Percentiles rank a stretch among this genome's conserved stretches.
Conservation (phyloP, 2,888 invertebrate species). For the Lottia gigantea region DNA sequence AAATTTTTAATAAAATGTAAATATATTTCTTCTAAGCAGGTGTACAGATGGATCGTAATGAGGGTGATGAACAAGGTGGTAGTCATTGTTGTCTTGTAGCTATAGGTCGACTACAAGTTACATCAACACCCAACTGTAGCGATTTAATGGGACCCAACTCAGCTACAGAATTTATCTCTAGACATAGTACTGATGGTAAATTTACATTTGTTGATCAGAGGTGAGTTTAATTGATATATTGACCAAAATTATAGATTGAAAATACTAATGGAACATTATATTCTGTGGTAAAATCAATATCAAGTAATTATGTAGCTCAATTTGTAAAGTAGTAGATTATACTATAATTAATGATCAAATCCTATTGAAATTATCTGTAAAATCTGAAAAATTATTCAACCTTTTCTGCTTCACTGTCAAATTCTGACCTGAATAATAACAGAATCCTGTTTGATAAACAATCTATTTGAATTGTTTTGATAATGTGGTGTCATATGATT, state of each 20-base stretch:
- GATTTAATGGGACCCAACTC: constrained; percentile 84
- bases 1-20: not conserved
- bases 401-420: too few species aligned
- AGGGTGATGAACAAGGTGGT: constrained; percentile 71
- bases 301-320: too few species aligned
- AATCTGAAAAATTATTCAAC: too few species aligned
- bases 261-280: too few species aligned
- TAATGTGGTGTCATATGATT: not conserved
- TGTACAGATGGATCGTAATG: constrained; percentile 83
- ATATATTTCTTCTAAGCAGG: constrained; percentile 71
- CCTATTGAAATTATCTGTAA: too few species aligned
- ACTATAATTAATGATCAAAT: not conserved
- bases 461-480: not conserved
- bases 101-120: constrained; percentile 95
- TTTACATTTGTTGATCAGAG: constrained; percentile 98
- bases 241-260: too few species aligned
- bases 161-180: constrained; percentile 89
- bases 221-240: constrained; percentile 36
- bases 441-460: too few species aligned
- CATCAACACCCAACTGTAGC: constrained; percentile 92
- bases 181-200: constrained; percentile 96
- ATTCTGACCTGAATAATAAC: too few species aligned
- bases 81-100: constrained; percentile 97
- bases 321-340: too few species aligned
- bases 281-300: too few species aligned